A percentile compares a stretch with the other conserved stretches of the same genome.
Evolutionary conservation across 2,797 vertebrate species (phyloP).

Genomic region (Channa striata): DNA sequence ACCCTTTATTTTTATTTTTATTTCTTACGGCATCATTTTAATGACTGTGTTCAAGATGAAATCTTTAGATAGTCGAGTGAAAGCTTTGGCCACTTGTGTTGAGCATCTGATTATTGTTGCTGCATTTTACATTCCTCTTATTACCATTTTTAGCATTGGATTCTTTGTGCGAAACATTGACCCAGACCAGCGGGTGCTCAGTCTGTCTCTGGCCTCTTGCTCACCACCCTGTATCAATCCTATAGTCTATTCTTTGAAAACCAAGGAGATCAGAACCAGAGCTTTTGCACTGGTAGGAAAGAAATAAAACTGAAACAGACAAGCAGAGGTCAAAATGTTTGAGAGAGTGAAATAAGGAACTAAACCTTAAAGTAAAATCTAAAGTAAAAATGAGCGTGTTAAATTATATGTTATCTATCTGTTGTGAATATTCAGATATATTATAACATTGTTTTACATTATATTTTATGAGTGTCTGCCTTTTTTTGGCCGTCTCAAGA

Average conservation of each 20-base stretch:
- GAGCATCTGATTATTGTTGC: conserved; percentile 78
- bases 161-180: conserved; percentile 65
- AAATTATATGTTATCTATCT: too few species aligned
- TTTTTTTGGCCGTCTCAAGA: too few species aligned
- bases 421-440: too few species aligned
- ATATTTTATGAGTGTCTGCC: too few species aligned
- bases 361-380: too few species aligned
- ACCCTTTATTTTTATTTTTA: conserved; percentile 67
- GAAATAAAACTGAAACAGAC: too few species aligned
- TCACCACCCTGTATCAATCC: conserved; percentile 79
- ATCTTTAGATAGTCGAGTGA: conserved; percentile 62
- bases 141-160: conserved; percentile 62
- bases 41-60: conserved; percentile 78
- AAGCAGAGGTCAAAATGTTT: too few species aligned
- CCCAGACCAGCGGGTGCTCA: conserved; percentile 70
- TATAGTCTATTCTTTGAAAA: conserved; percentile 79
- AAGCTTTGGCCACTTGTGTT: conserved; percentile 74
- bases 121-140: conserved; percentile 76
- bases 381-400: too few species aligned
- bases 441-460: too few species aligned
- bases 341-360: too few species aligned
- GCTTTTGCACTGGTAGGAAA: conserved; percentile 46
- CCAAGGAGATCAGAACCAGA: conserved; percentile 71
- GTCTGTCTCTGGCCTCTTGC: conserved; percentile 76
- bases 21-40: conserved; percentile 74